A percentile compares a stretch with the other conserved stretches of the same genome.
Conservation (phyloP, 2,113 vertebrate species). For the Nannobrachium achirus region DNA sequence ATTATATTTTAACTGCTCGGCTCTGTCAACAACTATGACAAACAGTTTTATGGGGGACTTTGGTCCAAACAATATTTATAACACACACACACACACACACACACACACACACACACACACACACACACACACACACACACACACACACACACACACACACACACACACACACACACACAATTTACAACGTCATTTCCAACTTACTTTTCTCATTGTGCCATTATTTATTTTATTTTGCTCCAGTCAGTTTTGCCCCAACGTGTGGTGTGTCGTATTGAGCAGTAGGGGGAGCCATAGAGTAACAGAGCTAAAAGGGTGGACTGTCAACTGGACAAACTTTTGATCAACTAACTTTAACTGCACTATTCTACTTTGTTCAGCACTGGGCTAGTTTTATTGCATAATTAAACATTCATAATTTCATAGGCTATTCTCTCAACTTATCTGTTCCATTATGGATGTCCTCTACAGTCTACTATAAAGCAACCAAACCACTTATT, state of each 20-base stretch:
- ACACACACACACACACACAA: background rate
- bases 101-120: background rate
- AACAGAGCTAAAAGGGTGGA: constrained; percentile 27
- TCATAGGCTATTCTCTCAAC: too few species aligned
- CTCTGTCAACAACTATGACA: background rate
- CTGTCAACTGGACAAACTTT: constrained; percentile 19
- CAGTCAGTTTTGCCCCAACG: constrained; percentile 46
- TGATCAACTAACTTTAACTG: background rate
- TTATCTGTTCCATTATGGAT: too few species aligned
- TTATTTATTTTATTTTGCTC: background rate
- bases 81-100: constrained; percentile 40
- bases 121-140: background rate
- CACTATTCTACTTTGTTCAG: background rate
- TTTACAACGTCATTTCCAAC: background rate
- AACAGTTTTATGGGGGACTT: background rate
- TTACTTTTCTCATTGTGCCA: constrained; percentile 49
- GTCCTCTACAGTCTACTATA: too few species aligned
- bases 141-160: background rate
- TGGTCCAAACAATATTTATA: background rate
- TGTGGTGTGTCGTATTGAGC: constrained; percentile 65
- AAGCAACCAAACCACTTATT: too few species aligned
- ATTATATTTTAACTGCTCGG: background rate
- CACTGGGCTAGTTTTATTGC: too few species aligned
- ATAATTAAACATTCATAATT: too few species aligned
- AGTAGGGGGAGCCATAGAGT: constrained; percentile 79